These are phyloP conservation scores for Drosophila kambysellisi DNA, from an alignment of 2,888 invertebrate species.

Conservation along the genomic window DNA sequence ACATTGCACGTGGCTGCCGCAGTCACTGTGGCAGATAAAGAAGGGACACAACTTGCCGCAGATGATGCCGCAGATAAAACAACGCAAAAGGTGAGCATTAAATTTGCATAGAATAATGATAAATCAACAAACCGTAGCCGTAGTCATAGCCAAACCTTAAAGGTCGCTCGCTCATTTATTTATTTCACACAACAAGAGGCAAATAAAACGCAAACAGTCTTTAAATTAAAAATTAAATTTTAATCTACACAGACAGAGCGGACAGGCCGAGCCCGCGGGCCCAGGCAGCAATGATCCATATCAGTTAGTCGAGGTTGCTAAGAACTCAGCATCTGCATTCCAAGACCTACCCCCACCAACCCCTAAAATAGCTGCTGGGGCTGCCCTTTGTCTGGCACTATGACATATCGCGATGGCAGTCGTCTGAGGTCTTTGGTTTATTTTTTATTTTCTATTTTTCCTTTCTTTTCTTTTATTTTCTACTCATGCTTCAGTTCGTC, in stretches of 20 bases:
- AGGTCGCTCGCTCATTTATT: slow-evolving; percentile 40
- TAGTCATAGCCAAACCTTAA: slow-evolving; percentile 11
- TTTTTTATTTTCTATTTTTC: slow-evolving; percentile 22
- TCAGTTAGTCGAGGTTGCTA: slow-evolving; percentile 40
- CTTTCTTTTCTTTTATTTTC: slow-evolving; percentile 37
- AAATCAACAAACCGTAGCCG: slow-evolving; percentile 61
- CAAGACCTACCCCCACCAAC: neutral
- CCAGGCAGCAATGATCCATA: slow-evolving; percentile 58
- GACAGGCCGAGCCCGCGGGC: slow-evolving; percentile 21
- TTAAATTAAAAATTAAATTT: slow-evolving; percentile 84
- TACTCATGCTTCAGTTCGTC: slow-evolving; percentile 54
- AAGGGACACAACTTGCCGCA: slow-evolving; percentile 25
- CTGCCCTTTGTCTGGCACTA: slow-evolving; percentile 61
- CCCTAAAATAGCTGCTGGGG: slow-evolving; percentile 1
- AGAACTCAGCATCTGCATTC: slow-evolving; percentile 14
- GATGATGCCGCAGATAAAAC: slow-evolving; percentile 37
- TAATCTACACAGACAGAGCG: slow-evolving; percentile 69
- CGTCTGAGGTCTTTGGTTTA: slow-evolving; percentile 33
- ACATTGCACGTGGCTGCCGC: slow-evolving; percentile 72
- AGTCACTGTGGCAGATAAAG: slow-evolving; percentile 26
- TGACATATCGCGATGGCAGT: slow-evolving; percentile 70
- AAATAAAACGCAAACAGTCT: slow-evolving; percentile 81
- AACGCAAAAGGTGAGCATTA: slow-evolving; percentile 52
- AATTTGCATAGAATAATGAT: slow-evolving; percentile 74
- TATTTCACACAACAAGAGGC: slow-evolving; percentile 45